These are phyloP conservation scores for Drosophila multiciliata DNA, from an alignment of 2,888 invertebrate genomes.

Conservation along the genomic window DNA sequence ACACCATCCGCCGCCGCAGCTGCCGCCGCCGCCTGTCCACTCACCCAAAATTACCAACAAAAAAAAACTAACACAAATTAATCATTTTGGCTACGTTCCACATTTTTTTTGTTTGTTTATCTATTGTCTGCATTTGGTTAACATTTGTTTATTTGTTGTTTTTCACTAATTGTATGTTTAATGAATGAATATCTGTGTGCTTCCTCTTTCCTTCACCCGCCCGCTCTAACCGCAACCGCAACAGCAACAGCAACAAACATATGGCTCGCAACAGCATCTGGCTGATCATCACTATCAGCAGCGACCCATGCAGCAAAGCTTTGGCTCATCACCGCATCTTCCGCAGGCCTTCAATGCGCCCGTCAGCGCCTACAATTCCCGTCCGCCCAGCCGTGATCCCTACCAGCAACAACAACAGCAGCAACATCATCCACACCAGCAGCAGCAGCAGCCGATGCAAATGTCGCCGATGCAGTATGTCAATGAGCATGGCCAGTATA, in stretches of 20 bases:
- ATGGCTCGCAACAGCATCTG: constrained; percentile 86
- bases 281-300: constrained; percentile 85
- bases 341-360: constrained; percentile 83
- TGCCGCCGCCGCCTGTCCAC: constrained; percentile 14
- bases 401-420: constrained; percentile 80
- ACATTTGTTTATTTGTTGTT: constrained; percentile 8
- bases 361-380: constrained; percentile 81
- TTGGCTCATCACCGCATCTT: constrained; percentile 85
- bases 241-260: constrained; percentile 84
- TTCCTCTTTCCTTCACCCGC: background rate
- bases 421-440: constrained; percentile 64
- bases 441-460: constrained; percentile 58
- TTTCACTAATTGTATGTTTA: constrained; percentile 28
- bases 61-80: constrained; percentile 8
- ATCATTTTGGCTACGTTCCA: constrained; percentile 1
- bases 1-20: background rate
- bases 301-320: constrained; percentile 82
- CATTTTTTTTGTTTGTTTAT: constrained; percentile 2
- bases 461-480: constrained; percentile 84
- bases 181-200: constrained; percentile 20
- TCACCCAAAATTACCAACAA: constrained; percentile 30
- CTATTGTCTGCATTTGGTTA: background rate
- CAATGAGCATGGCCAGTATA: constrained; percentile 84
- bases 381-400: constrained; percentile 84
- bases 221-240: constrained; percentile 52